These are phyloP conservation scores for Mormyrops boulengeri DNA, from an alignment of 2,797 vertebrate species.

Conservation along the genomic window DNA sequence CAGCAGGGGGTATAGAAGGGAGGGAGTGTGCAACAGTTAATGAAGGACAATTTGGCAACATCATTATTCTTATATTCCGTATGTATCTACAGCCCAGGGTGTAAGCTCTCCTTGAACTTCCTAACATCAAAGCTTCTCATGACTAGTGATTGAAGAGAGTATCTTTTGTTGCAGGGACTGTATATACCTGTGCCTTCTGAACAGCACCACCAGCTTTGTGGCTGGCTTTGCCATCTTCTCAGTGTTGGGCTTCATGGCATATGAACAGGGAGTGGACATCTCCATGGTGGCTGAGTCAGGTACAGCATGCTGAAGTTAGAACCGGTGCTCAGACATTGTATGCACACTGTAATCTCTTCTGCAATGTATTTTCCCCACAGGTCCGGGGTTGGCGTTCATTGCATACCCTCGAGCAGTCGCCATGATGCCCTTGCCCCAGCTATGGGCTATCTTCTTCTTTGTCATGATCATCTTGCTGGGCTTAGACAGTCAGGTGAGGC, in stretches of 20 bases:
- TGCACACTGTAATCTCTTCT: neutral
- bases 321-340: neutral
- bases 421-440: conserved; percentile 71
- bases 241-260: conserved; percentile 71
- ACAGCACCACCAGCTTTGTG: conserved; percentile 72
- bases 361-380: conserved; percentile 36
- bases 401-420: conserved; percentile 68
- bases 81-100: neutral
- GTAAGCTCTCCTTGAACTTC: neutral
- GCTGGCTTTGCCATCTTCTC: conserved; percentile 75
- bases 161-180: conserved; percentile 57
- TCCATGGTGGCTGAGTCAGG: conserved; percentile 69
- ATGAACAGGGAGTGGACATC: conserved; percentile 64
- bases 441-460: conserved; percentile 70
- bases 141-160: neutral
- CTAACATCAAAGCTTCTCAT: neutral
- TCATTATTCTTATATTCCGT: neutral
- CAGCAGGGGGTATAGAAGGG: neutral
- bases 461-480: conserved; percentile 71
- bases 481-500: conserved; percentile 64
- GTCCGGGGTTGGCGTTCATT: conserved; percentile 72
- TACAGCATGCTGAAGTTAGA: conserved; percentile 28
- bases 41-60: neutral
- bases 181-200: conserved; percentile 66
- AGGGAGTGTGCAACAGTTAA: neutral